phyloP scores from a whole-genome alignment of 1,140 invertebrate genomes.

The Hirudo medicinalis region DNA sequence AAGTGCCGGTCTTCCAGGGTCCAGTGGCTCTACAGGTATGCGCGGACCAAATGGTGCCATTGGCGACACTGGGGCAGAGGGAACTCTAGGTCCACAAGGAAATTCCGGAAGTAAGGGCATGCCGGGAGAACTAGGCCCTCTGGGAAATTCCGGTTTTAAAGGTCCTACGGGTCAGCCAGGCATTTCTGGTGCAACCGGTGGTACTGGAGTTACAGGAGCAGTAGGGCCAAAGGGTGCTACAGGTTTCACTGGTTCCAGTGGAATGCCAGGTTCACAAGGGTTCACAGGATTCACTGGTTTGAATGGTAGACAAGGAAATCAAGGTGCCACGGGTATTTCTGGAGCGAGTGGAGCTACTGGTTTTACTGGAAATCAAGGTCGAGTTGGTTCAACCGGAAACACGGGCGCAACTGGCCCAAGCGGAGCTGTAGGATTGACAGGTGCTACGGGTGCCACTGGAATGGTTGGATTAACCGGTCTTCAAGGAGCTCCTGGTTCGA shows the following conservation, averaged over 20 bases:
- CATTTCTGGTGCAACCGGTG: not conserved
- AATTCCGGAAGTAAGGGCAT: not conserved
- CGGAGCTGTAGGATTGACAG: not conserved
- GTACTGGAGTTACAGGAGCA: not conserved
- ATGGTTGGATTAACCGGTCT: conserved; percentile 2
- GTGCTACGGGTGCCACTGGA: conserved; percentile 2
- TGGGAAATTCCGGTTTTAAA: not conserved
- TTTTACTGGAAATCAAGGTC: conserved; percentile 4
- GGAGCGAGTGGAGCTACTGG: conserved; percentile 7
- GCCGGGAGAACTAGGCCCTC: not conserved
- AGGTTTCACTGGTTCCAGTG: conserved; percentile 7
- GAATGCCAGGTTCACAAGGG: not conserved
- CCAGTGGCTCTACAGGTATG: not conserved
- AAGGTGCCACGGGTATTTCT: conserved; percentile 8
- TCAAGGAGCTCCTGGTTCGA: not conserved
- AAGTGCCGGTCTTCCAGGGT: not conserved
- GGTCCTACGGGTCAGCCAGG: not conserved
- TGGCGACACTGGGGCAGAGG: not conserved
- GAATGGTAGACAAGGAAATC: not conserved
- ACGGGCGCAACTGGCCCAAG: not conserved
- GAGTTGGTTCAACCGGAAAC: conserved; percentile 1
- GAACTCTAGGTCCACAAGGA: not conserved
- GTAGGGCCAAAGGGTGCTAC: not conserved
- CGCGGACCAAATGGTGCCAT: not conserved
- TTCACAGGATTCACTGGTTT: not conserved